Evolutionary conservation across 2,888 invertebrate species (phyloP), one percentile per base, ranked within the genome.

Genomic region (Cataglyphis altisquamis): DNA sequence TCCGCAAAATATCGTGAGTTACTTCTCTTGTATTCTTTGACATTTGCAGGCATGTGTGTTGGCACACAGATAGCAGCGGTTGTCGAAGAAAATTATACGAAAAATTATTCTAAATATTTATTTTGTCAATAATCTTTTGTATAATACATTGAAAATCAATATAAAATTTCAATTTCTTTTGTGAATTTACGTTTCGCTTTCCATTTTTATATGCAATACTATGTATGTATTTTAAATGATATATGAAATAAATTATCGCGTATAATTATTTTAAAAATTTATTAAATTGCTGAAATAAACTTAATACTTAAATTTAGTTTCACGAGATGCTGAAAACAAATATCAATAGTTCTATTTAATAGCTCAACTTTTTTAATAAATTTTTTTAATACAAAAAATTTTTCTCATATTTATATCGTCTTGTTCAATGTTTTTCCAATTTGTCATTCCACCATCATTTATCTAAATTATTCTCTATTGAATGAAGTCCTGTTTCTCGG

Each of bases 1-100:
- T 93, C 92, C 93, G 91, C 93, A 93, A 94, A 94, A 94, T 93
- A 93, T 92, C 90, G 91, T 91, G 90, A 93, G 92, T 91, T 91
- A 92, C 92, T 92, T 91, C 57, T 32, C 75, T 70, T 73, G 67
- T 75, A 63, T 63, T 41, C 39, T 48, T 60, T 48, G 68, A 75
- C 80, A 55, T 74, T 57, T 21, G 63, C 57, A 48, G 81, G n/a
- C 48, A 84, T 82, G 85, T 78, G 86, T 84, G 45, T 41, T 32
- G 70, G 32, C 45, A 18, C 36, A 52, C 25, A 8, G 21, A 18
- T 48, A 15, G 15, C 36, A 4, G 9, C 21, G 12, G 21, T n/a
- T n/a, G 39, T 21, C n/a, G 12, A 72, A 55, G 45, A 6, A 72
- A 72, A 70, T 18, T 32, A 21, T 70, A 70, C 41, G 32, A 18